Base-by-base conservation (phyloP, 2,113 vertebrate genomes). In the Anarhynchus alexandrinus region DNA sequence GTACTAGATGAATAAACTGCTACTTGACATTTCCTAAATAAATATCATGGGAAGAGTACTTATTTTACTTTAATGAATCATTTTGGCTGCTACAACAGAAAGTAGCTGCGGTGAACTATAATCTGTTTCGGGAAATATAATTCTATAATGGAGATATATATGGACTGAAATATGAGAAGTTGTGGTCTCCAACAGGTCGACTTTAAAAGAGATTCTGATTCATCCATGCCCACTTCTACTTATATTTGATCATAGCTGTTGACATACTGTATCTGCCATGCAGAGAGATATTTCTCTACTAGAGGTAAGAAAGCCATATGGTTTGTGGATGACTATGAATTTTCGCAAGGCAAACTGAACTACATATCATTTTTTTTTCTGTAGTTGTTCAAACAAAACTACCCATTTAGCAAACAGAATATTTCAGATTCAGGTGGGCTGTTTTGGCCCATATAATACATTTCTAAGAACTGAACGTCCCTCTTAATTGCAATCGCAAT, bases 11-110 rank as follows among this genome's bases (percentile, higher is more conserved):
- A 83, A 94, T 94, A 93, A 96, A 96, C 96, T 88, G 73, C 93
- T 94, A 82, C 95, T 96, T 96, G 95, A 95, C 94, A 96, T 97
- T 96, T 96, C 80, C 78, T 88, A 94, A 92, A 94, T 91, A 96
- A 96, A 91, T 92, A 96, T 34, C 89, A 96, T 30, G 54, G 77
- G 71, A 86, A 93, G 77, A 96, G 77, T 43, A 96, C 88, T 96
- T 96, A n/a, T 82, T 96, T 96, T 88, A 88, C 80, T 96, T 88
- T 71, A 96, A 94, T 96, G 94, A 97, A 94, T 96, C 96, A 97
- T 90, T 96, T 76, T 76, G 84, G 77, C 83, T 89, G 74, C 83
- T 94, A 36, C 69, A 92, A 59, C 57, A 94, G 83, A 82, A 95
- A 97, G 85, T 67, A 90, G 78, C 84, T 95, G 78, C 86, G 79